A percentile compares a stretch with the other conserved stretches of the same genome.
phyloP scores from a whole-genome alignment of 1,140 invertebrate genomes.

The Tetraneura akinire region DNA sequence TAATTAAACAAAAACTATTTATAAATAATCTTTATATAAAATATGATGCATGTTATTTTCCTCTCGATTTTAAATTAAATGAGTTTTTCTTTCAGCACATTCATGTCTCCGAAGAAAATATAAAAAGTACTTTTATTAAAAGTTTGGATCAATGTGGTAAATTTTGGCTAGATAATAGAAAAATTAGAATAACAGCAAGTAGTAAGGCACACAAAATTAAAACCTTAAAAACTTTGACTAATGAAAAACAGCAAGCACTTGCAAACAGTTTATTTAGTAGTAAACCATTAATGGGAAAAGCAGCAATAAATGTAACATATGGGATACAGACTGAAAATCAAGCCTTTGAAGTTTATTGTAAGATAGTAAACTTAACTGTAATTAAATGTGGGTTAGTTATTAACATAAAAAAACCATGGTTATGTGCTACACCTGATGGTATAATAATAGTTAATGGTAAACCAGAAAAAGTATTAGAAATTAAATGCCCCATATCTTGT shows the following conservation, averaged over 20 bases:
- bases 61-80: not conserved
- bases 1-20: not conserved
- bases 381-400: not conserved
- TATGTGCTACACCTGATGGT: not conserved
- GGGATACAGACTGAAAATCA: not conserved
- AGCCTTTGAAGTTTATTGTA: not conserved
- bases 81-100: not conserved
- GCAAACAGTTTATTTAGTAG: not conserved
- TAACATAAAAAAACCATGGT: not conserved
- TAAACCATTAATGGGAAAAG: not conserved
- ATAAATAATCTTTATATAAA: not conserved
- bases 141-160: not conserved
- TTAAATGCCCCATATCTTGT: not conserved
- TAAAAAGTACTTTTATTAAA: not conserved
- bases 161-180: not conserved
- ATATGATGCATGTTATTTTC: not conserved
- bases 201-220: not conserved
- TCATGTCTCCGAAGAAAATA: not conserved
- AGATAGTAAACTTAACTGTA: not conserved
- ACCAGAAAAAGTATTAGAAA: not conserved
- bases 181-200: not conserved
- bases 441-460: not conserved
- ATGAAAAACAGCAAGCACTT: not conserved
- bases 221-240: not conserved
- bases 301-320: not conserved